Base-by-base conservation (phyloP, 2,888 invertebrate species). In the Apodemia duryi region DNA sequence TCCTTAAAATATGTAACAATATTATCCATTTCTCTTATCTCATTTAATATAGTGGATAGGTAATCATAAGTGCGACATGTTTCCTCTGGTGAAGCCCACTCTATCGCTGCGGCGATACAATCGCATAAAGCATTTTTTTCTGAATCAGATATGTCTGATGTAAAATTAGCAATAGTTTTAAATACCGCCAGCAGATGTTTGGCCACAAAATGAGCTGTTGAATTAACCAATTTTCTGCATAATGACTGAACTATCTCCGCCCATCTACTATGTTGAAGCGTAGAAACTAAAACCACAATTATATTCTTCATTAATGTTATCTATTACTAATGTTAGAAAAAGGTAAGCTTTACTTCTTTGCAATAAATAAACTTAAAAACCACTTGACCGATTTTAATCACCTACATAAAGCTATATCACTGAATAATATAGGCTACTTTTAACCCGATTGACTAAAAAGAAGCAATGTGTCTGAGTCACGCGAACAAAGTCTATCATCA, bases 221-320 rank as follows among this genome's bases (percentile, higher is more conserved):
- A 95, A 75, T 97, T 97, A 63, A 97, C 91, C 13, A 98, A 92
- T 75, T 96, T 96, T 4, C 95, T 94, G 38, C 97, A 96, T 80
- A 97, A 91, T 68, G 95, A 94, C 71, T 95, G 95, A 13, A 97
- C 95, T 2, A 94, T 93, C 71, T 96, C 96, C 0, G 97, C 95
- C 98, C 98, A 98, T 68, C 96, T 94, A 57, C 95, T 95, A 69
- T 94, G 94, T 9, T 97, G 96, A 70, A 98, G 89, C 54, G 95
- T 95, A 3, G 95, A 94, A 73, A 81, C 89, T 88, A 73, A 29
- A 75, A 74, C 65, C 41, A 41, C 41, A 41, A 41, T 41, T 41
- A 7, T 41, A 9, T 41, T 35, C 35, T 2, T 5, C 6, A 35
- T 35, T 35, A 35, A 35, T 35, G 35, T 35, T 2, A 35, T 35